phyloP scores from a whole-genome alignment of 2,113 vertebrate species.

The Apeltes quadracus region DNA sequence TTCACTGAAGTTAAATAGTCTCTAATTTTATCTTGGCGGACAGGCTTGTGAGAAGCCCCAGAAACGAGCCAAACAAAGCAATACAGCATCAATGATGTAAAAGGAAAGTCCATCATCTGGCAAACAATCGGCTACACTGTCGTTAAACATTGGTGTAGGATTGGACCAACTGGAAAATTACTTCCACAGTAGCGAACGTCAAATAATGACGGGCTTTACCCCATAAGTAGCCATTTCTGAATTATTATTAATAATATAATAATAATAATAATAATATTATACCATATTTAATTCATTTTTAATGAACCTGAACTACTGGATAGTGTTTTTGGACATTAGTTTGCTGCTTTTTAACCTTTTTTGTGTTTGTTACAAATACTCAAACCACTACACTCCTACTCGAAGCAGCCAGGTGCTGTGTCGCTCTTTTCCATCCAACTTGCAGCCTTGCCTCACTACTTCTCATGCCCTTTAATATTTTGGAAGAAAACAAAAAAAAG shows the following conservation, averaged over 20 bases:
- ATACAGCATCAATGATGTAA: background rate
- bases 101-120: background rate
- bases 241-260: too few species aligned
- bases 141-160: background rate
- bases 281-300: too few species aligned
- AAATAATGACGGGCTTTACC: background rate
- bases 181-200: background rate
- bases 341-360: background rate
- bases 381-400: background rate
- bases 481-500: background rate
- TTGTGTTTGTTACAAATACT: constrained; percentile 5
- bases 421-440: background rate
- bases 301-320: too few species aligned
- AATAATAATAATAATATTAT: too few species aligned
- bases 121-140: background rate
- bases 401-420: background rate
- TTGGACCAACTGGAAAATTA: background rate
- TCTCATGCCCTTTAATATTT: background rate
- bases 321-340: background rate
- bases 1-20: background rate
- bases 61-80: background rate
- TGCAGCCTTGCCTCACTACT: background rate
- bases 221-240: too few species aligned
- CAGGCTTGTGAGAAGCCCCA: background rate
- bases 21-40: background rate